Conservation (phyloP, 2,113 vertebrate genomes). For the Peucedramus taeniatus region DNA sequence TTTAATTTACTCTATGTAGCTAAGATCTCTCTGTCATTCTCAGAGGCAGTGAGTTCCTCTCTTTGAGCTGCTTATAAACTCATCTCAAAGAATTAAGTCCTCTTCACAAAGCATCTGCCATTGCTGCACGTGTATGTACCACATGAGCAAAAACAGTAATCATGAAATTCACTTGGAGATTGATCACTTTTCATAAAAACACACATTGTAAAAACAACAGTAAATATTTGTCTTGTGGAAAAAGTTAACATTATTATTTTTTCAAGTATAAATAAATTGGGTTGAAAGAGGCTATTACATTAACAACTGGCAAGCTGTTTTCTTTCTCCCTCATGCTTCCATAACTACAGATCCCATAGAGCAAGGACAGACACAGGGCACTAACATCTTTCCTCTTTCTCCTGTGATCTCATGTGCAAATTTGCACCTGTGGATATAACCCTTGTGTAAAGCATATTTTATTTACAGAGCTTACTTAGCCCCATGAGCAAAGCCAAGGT, state of each 20-base stretch:
- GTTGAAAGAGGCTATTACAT: not conserved
- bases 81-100: not conserved
- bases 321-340: not conserved
- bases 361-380: not conserved
- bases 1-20: not conserved
- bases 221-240: not conserved
- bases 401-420: not conserved
- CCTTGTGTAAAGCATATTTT: not conserved
- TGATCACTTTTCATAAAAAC: not conserved
- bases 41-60: not conserved
- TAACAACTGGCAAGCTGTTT: not conserved
- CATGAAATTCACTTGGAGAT: not conserved
- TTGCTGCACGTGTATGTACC: not conserved
- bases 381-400: not conserved
- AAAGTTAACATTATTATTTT: slow-evolving; percentile 3
- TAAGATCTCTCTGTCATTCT: not conserved
- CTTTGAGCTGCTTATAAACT: not conserved
- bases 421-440: not conserved
- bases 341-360: not conserved
- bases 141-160: not conserved
- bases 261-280: not conserved
- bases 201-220: not conserved
- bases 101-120: not conserved
- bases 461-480: not conserved
- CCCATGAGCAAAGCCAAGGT: not conserved